Evolutionary conservation across 2,888 invertebrate species (phyloP).

Genomic region (Sericinus montela): DNA sequence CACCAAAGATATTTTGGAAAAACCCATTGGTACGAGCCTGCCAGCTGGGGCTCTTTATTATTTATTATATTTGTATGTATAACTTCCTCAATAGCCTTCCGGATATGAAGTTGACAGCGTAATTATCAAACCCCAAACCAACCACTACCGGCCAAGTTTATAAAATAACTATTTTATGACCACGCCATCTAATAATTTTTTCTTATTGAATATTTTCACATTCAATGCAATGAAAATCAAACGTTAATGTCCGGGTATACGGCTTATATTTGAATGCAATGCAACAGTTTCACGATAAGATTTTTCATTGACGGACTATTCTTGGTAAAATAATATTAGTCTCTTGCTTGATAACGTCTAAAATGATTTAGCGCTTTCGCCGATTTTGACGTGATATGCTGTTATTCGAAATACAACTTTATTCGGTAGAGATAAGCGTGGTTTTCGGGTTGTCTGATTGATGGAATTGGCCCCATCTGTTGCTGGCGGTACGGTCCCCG

Average conservation of each 20-base stretch:
- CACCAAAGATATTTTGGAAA: too few relatives aligned
- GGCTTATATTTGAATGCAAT: neutral
- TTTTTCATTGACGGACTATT: neutral
- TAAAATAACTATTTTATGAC: too few relatives aligned
- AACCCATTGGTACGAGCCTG: too few relatives aligned
- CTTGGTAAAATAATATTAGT: constrained; percentile 7
- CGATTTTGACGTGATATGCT: neutral
- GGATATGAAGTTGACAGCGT: too few relatives aligned
- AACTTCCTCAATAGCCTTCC: too few relatives aligned
- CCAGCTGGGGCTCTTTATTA: too few relatives aligned
- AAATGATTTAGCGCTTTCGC: constrained; percentile 4
- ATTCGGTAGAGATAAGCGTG: neutral
- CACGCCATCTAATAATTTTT: neutral
- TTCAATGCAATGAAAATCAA: neutral
- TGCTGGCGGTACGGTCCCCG: constrained; percentile 25
- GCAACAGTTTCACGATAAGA: neutral
- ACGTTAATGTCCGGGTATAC: neutral
- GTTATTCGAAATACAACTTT: neutral
- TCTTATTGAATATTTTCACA: neutral
- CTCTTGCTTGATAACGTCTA: neutral
- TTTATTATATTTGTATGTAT: too few relatives aligned
- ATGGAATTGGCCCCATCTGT: constrained; percentile 30
- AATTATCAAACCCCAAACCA: too few relatives aligned
- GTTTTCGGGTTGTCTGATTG: neutral
- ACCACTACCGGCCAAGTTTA: too few relatives aligned